These are phyloP conservation scores for Drosophila dunni DNA, from an alignment of 1,140 invertebrate species.

Conservation along the genomic window DNA sequence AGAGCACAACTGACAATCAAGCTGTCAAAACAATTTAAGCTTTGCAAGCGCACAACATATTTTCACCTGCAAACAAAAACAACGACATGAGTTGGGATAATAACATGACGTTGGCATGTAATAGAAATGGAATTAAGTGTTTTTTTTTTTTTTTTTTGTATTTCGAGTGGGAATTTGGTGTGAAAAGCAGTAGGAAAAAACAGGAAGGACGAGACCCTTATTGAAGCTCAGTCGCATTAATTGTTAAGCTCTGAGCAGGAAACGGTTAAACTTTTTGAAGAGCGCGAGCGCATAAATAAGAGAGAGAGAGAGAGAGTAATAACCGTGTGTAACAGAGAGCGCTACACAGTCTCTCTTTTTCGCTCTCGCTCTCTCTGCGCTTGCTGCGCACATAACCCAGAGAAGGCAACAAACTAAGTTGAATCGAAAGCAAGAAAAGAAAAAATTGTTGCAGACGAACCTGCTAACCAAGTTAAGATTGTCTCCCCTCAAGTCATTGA, in stretches of 20 bases:
- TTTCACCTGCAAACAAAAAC: constrained; percentile 46
- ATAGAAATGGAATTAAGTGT: constrained; percentile 40
- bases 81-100: constrained; percentile 15
- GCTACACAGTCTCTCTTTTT: constrained; percentile 28
- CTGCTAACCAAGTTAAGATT: constrained; percentile 51
- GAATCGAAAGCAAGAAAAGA: constrained; percentile 30
- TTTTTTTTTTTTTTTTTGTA: constrained; percentile 4
- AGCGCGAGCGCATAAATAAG: constrained; percentile 24
- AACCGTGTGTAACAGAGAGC: neutral
- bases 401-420: constrained; percentile 76
- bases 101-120: constrained; percentile 40
- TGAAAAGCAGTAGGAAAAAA: constrained; percentile 54
- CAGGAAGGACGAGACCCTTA: constrained; percentile 54
- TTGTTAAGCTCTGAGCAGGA: constrained; percentile 60
- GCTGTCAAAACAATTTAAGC: constrained; percentile 70
- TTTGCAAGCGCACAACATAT: constrained; percentile 31
- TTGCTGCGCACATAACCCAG: constrained; percentile 78
- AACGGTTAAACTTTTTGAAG: constrained; percentile 73
- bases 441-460: constrained; percentile 36
- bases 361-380: constrained; percentile 15
- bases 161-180: neutral
- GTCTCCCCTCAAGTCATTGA: constrained; percentile 18
- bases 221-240: constrained; percentile 48
- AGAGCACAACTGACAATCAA: constrained; percentile 58
- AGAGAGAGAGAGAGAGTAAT: constrained; percentile 12